These are phyloP conservation scores for Lasioglossum oenotherae DNA, from an alignment of 2,888 invertebrate species.

Conservation along the genomic window DNA sequence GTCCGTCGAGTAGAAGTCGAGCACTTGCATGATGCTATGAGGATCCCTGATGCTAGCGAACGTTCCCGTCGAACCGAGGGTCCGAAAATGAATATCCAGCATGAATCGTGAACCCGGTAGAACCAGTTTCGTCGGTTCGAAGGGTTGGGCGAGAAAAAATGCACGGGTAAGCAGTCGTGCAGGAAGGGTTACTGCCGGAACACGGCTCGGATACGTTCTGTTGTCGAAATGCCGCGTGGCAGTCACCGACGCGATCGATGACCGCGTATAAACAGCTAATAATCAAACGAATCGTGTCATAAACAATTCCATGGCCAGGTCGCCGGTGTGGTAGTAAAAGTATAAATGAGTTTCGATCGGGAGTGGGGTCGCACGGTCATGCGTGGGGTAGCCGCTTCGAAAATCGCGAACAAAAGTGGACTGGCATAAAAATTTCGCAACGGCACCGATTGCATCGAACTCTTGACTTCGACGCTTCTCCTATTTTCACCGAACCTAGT, in stretches of 20 bases:
- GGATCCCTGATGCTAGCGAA: constrained; percentile 31
- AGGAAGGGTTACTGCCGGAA: constrained; percentile 65
- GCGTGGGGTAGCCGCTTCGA: constrained; percentile 71
- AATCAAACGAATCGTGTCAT: constrained; percentile 83
- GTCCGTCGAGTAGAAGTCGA: constrained; percentile 27
- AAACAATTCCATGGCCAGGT: constrained; percentile 76
- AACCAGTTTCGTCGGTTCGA: constrained; percentile 64
- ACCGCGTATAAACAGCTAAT: constrained; percentile 82
- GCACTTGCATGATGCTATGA: constrained; percentile 33
- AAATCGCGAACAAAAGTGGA: constrained; percentile 69
- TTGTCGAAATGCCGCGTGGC: constrained; percentile 71
- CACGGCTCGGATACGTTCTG: constrained; percentile 58
- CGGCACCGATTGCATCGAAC: constrained; percentile 25
- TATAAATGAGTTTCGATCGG: constrained; percentile 80
- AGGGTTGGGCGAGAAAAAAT: constrained; percentile 30
- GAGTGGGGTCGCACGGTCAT: constrained; percentile 68
- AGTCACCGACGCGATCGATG: constrained; percentile 78
- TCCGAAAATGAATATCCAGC: constrained; percentile 49
- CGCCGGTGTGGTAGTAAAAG: constrained; percentile 77
- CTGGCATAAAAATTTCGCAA: constrained; percentile 67
- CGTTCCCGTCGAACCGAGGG: constrained; percentile 58
- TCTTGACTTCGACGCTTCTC: background rate
- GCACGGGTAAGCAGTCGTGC: constrained; percentile 43
- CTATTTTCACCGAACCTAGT: background rate
- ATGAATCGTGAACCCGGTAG: constrained; percentile 37